phyloP scores from a whole-genome alignment of 1,140 invertebrate genomes.

The Bradynema listronoti region DNA sequence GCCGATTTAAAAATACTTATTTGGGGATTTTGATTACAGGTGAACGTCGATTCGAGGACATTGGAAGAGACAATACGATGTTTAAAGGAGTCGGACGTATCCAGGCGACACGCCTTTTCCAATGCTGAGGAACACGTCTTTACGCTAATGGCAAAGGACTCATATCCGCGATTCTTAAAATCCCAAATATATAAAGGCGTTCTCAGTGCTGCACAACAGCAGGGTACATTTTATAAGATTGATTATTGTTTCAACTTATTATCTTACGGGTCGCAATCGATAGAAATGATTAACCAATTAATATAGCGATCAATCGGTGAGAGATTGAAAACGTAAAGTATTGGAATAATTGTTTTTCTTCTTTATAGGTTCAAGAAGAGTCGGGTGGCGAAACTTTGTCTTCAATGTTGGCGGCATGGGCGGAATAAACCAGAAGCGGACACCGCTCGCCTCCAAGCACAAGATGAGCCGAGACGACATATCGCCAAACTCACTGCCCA shows the following conservation, averaged over 20 bases:
- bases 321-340: background rate
- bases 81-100: conserved; percentile 63
- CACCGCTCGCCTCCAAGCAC: conserved; percentile 34
- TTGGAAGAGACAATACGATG: conserved; percentile 81
- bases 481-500: conserved; percentile 41
- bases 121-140: conserved; percentile 90
- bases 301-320: background rate
- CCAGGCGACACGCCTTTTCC: conserved; percentile 48
- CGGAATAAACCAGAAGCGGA: conserved; percentile 19
- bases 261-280: background rate
- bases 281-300: background rate
- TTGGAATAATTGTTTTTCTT: background rate
- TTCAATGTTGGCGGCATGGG: conserved; percentile 49
- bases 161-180: conserved; percentile 87
- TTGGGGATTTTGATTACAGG: conserved; percentile 24
- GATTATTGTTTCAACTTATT: conserved; percentile 3
- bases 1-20: background rate
- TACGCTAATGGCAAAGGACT: conserved; percentile 93
- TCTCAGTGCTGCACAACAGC: conserved; percentile 52
- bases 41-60: conserved; percentile 91
- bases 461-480: conserved; percentile 45
- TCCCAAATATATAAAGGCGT: conserved; percentile 75
- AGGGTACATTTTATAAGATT: conserved; percentile 38
- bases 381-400: conserved; percentile 51
- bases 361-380: conserved; percentile 29